Evolutionary conservation across 2,888 invertebrate genomes (phyloP).

Genomic region (Spilosoma lubricipeda): DNA sequence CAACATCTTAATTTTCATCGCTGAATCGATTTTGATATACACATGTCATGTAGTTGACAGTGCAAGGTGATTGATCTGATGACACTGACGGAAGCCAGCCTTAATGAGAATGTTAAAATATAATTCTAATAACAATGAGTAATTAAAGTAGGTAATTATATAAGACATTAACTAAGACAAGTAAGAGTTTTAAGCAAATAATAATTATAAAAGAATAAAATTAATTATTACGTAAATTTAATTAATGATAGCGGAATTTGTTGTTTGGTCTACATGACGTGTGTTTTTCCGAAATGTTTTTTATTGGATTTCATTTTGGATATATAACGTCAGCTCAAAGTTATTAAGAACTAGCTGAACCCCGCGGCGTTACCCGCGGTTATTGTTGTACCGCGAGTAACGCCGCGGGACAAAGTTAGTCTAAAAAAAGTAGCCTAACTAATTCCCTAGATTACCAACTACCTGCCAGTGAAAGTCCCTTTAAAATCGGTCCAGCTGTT

Average conservation of each 20-base stretch:
- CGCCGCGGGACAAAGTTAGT: too few species aligned
- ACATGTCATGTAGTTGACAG: background rate
- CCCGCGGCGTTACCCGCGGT: too few species aligned
- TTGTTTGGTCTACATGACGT: background rate
- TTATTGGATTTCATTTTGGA: too few species aligned
- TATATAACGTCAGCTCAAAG: background rate
- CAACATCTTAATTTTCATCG: background rate
- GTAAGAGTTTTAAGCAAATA: background rate
- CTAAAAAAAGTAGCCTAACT: too few species aligned
- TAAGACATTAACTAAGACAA: background rate
- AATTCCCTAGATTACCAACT: too few species aligned
- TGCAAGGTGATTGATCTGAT: background rate
- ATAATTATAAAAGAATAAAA: background rate
- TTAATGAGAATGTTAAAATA: background rate
- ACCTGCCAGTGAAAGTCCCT: too few species aligned
- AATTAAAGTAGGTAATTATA: background rate
- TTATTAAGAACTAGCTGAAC: too few species aligned
- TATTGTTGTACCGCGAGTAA: too few species aligned
- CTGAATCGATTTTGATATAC: background rate
- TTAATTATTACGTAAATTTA: background rate
- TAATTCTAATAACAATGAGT: background rate
- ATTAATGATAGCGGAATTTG: background rate
- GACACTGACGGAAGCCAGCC: background rate
- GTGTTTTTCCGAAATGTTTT: background rate
- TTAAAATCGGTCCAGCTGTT: too few species aligned